These are phyloP conservation scores for Archegozetes longisetosus DNA, from an alignment of 1,140 invertebrate genomes.

Conservation along the genomic window DNA sequence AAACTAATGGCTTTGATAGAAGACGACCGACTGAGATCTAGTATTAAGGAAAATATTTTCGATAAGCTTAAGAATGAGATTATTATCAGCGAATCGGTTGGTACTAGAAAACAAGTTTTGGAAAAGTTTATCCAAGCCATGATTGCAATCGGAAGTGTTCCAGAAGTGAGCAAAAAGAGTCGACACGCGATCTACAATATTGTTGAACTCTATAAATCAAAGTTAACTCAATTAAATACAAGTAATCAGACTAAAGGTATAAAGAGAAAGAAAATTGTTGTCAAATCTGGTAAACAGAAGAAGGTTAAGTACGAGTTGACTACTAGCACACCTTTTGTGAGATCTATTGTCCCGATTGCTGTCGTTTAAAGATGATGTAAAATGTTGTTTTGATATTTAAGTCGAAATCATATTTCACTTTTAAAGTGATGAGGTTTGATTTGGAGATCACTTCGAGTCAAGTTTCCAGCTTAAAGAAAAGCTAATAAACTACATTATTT, in stretches of 20 bases:
- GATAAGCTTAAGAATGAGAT: neutral
- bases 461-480: no score
- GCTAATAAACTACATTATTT: no score
- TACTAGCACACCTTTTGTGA: slow-evolving; percentile 3
- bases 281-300: neutral
- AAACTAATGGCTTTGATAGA: neutral
- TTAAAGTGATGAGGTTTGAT: no score
- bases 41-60: slow-evolving; percentile 1
- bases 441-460: no score
- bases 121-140: neutral
- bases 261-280: neutral
- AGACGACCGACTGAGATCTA: neutral
- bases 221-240: neutral
- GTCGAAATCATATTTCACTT: no score
- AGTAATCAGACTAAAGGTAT: neutral
- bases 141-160: neutral
- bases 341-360: slow-evolving; percentile 6
- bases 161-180: neutral
- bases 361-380: neutral
- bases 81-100: neutral
- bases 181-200: neutral
- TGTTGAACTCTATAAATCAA: neutral
- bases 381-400: no score
- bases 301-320: slow-evolving; percentile 5
- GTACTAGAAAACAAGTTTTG: neutral